Percentiles rank a stretch among this genome's conserved stretches.
phyloP scores from a whole-genome alignment of 2,797 vertebrate species.

The Gallirallus australis region DNA sequence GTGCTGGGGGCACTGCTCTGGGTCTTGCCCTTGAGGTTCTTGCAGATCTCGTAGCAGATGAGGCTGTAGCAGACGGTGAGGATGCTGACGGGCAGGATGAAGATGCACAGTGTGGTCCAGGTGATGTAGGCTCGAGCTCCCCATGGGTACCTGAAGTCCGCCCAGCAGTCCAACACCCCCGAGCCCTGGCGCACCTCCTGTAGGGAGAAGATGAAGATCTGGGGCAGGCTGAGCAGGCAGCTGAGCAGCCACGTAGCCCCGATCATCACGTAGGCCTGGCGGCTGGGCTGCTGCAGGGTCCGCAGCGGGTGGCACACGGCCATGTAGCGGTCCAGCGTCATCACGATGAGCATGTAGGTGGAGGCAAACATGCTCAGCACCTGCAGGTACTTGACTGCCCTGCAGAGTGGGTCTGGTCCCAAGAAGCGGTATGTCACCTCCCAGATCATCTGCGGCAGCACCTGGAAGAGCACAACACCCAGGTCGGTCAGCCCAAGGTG shows the following conservation, averaged over 20 bases:
- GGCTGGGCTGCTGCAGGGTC: slow-evolving; percentile 86
- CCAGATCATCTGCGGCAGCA: slow-evolving; percentile 95
- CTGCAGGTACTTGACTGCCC: slow-evolving; percentile 93
- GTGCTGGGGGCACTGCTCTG: background rate
- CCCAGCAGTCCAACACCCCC: slow-evolving; percentile 92
- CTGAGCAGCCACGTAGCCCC: slow-evolving; percentile 89
- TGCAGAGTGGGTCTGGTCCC: slow-evolving; percentile 91
- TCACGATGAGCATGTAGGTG: slow-evolving; percentile 94
- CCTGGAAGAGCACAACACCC: slow-evolving; percentile 92
- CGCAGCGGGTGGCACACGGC: slow-evolving; percentile 94
- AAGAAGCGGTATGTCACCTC: slow-evolving; percentile 92
- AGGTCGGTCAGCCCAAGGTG: slow-evolving; percentile 91
- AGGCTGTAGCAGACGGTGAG: slow-evolving; percentile 89
- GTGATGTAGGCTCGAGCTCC: slow-evolving; percentile 89
- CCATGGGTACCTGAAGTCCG: slow-evolving; percentile 87
- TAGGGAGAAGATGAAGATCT: slow-evolving; percentile 91
- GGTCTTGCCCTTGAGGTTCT: slow-evolving; percentile 87
- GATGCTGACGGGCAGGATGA: slow-evolving; percentile 84
- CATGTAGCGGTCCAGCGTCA: slow-evolving; percentile 95
- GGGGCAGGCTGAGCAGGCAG: slow-evolving; percentile 90
- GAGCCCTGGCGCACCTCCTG: slow-evolving; percentile 87
- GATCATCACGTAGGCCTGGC: slow-evolving; percentile 86
- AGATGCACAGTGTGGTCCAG: slow-evolving; percentile 89
- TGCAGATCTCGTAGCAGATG: slow-evolving; percentile 90
- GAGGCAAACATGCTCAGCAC: slow-evolving; percentile 98